Evolutionary conservation across 2,113 vertebrate genomes (phyloP).

Genomic region (Callorhinus ursinus): DNA sequence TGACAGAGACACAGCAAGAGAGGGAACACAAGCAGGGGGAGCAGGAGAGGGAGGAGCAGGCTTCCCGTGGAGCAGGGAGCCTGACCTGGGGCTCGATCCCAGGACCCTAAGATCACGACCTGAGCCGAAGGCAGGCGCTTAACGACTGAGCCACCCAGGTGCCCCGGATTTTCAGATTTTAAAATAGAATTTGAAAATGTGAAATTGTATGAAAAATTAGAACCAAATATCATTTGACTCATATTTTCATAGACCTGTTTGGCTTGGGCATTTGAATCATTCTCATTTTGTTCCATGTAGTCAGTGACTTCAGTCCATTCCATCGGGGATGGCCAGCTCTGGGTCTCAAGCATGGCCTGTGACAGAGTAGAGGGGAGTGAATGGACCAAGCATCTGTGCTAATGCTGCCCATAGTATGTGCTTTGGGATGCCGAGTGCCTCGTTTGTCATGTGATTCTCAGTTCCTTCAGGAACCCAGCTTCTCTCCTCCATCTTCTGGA

Average conservation of each 20-base stretch:
- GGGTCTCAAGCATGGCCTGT: not conserved
- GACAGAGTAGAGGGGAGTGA: not conserved
- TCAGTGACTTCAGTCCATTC: not conserved
- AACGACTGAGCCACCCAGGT: too few relatives aligned
- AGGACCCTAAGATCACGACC: too few relatives aligned
- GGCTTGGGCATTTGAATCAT: conserved; percentile 27
- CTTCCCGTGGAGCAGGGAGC: too few relatives aligned
- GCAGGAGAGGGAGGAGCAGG: too few relatives aligned
- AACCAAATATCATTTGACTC: conserved; percentile 22
- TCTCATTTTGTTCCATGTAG: not conserved
- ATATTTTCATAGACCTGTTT: conserved; percentile 13
- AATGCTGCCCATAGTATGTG: not conserved
- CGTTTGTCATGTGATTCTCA: not conserved
- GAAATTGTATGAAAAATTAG: conserved; percentile 27
- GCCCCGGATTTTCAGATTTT: conserved; percentile 16
- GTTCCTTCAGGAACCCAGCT: conserved; percentile 1
- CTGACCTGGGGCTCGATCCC: too few relatives aligned
- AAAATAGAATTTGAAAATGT: conserved; percentile 37
- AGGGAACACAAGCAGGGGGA: too few relatives aligned
- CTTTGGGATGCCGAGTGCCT: not conserved
- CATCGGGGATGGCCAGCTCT: not conserved
- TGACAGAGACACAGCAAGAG: too few relatives aligned
- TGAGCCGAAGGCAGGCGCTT: too few relatives aligned
- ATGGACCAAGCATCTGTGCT: not conserved
- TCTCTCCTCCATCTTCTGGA: conserved; percentile 7